Evolutionary conservation across 2,797 vertebrate genomes (phyloP).

Genomic region (Oophaga sylvatica): DNA sequence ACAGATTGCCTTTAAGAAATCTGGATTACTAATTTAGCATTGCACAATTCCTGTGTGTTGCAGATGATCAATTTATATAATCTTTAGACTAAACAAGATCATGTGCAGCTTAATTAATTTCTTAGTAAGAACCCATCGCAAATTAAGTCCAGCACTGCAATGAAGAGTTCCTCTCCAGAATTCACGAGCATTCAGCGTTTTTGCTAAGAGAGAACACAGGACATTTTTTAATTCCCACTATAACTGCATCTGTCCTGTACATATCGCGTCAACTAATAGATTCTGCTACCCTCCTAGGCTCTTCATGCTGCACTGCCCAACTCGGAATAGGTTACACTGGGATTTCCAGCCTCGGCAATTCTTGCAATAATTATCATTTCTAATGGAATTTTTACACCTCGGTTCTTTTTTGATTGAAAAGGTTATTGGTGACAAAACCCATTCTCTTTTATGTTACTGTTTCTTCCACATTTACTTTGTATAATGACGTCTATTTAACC

Average conservation of each 20-base stretch:
- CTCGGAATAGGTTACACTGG: constrained; percentile 55
- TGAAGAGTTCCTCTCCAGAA: not conserved
- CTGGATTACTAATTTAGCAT: not conserved
- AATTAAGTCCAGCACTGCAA: not conserved
- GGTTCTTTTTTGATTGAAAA: constrained; percentile 63
- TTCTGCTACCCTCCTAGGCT: constrained; percentile 27
- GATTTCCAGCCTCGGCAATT: constrained; percentile 50
- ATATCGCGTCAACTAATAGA: constrained; percentile 22
- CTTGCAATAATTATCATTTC: constrained; percentile 61
- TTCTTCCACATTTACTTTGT: constrained; percentile 29
- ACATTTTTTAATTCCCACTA: constrained; percentile 29
- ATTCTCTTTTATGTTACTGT: constrained; percentile 28
- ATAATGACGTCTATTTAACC: constrained; percentile 33
- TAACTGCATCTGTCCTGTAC: constrained; percentile 17
- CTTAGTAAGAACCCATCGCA: not conserved
- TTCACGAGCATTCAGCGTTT: not conserved
- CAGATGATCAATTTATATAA: not conserved
- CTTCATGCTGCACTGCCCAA: constrained; percentile 48
- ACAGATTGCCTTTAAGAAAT: not conserved
- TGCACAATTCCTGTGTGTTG: not conserved
- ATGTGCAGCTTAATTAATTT: not conserved
- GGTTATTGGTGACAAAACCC: constrained; percentile 59
- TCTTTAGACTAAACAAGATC: not conserved
- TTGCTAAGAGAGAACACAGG: not conserved
- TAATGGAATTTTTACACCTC: constrained; percentile 63